A percentile compares a stretch with the other conserved stretches of the same genome.
Evolutionary conservation across 2,888 invertebrate species (phyloP).

Genomic region (Mythimna albipuncta): DNA sequence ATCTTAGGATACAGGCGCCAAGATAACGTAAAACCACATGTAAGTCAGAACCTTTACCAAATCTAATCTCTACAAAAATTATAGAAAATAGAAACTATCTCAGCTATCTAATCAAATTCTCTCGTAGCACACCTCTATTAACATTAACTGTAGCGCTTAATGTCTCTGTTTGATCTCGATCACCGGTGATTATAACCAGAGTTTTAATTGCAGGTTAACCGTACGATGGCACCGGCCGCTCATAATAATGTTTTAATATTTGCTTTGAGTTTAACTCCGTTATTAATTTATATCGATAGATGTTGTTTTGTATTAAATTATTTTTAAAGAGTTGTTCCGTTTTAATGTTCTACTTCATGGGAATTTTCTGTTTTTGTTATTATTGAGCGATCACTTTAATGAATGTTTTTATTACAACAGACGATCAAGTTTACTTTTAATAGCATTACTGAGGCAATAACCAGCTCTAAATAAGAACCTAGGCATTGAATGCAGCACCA

Average conservation of each 20-base stretch:
- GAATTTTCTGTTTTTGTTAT: slow-evolving; percentile 16
- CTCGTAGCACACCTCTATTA: slow-evolving; percentile 44
- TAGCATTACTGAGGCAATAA: not conserved
- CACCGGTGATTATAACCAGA: slow-evolving; percentile 70
- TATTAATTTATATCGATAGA: slow-evolving; percentile 54
- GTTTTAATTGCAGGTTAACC: slow-evolving; percentile 74
- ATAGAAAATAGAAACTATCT: slow-evolving; percentile 27
- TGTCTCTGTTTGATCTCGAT: slow-evolving; percentile 78
- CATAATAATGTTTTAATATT: slow-evolving; percentile 70
- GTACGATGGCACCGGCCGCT: slow-evolving; percentile 60
- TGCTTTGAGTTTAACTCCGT: slow-evolving; percentile 66
- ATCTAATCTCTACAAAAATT: slow-evolving; percentile 18
- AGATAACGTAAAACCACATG: slow-evolving; percentile 5
- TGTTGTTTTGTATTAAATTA: slow-evolving; percentile 35
- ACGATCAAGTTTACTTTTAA: not conserved
- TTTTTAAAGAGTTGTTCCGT: slow-evolving; percentile 22
- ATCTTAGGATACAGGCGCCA: not conserved
- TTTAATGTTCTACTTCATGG: slow-evolving; percentile 41
- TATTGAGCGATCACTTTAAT: not conserved
- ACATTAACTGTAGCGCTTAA: slow-evolving; percentile 70
- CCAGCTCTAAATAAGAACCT: not conserved
- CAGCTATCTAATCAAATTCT: slow-evolving; percentile 28
- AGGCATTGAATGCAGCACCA: too few species aligned
- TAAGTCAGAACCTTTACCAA: slow-evolving; percentile 5
- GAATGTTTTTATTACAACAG: not conserved